Conservation (phyloP, 1,140 invertebrate species). For the Magallana gigas region DNA sequence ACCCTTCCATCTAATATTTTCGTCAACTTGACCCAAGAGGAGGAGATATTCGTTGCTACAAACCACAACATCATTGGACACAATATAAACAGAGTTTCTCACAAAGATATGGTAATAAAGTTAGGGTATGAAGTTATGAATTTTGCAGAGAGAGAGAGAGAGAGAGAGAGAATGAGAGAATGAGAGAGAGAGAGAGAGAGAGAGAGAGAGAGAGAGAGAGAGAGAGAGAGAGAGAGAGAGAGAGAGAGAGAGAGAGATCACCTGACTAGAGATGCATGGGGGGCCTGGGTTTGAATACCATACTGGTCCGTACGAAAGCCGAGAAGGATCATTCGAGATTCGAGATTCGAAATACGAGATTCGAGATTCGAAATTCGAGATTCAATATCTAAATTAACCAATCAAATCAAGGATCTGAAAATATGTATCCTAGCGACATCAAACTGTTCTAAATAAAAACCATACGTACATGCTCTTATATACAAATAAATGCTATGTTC, state of each 20-base stretch:
- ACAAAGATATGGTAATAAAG: slow-evolving; percentile 16
- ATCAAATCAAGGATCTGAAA: too few species aligned
- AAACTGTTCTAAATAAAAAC: too few species aligned
- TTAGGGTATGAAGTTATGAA: neutral
- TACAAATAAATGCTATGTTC: too few species aligned
- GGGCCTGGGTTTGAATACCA: too few species aligned
- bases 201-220: neutral
- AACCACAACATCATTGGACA: slow-evolving; percentile 17
- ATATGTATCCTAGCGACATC: too few species aligned
- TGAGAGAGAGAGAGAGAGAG: too few species aligned
- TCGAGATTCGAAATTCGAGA: too few species aligned
- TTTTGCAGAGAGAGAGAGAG: neutral
- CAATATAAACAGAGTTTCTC: neutral
- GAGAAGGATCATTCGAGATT: too few species aligned
- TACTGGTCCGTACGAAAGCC: too few species aligned
- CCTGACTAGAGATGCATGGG: neutral
- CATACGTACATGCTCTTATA: too few species aligned
- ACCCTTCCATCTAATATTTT: neutral
- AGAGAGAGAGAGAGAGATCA: neutral
- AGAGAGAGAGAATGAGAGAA: neutral
- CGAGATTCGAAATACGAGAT: too few species aligned
- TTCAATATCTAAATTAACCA: too few species aligned
- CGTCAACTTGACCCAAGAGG: neutral
- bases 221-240: neutral
- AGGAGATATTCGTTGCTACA: neutral